phyloP scores from a whole-genome alignment of 2,797 vertebrate species.

The Chaetodon trifasciatus region DNA sequence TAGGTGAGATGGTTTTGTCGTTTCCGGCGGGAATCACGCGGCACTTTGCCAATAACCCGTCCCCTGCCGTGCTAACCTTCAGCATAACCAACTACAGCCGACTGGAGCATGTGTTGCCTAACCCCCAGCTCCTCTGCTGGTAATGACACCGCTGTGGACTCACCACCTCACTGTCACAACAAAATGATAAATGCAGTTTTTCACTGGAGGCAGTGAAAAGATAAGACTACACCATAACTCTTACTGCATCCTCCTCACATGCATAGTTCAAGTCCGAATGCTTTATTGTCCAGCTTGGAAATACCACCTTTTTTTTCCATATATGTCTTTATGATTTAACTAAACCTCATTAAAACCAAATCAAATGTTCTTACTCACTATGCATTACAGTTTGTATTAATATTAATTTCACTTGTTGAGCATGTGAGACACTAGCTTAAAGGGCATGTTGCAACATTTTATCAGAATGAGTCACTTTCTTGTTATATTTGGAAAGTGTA shows the following conservation, averaged over 20 bases:
- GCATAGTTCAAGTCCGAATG: background rate
- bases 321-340: constrained; percentile 27
- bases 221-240: background rate
- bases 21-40: constrained; percentile 98
- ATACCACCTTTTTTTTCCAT: background rate
- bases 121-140: constrained; percentile 99
- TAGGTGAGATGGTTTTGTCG: constrained; percentile 98
- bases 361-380: constrained; percentile 6
- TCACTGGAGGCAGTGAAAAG: background rate
- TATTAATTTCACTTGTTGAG: background rate
- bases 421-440: constrained; percentile 5
- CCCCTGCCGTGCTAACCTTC: constrained; percentile 95
- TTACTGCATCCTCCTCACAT: background rate
- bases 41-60: constrained; percentile 97
- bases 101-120: constrained; percentile 99
- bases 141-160: constrained; percentile 81
- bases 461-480: constrained; percentile 4
- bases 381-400: constrained; percentile 8
- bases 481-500: background rate
- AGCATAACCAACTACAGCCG: constrained; percentile 97
- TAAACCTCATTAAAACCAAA: constrained; percentile 28
- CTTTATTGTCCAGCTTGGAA: constrained; percentile 18
- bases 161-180: constrained; percentile 33
- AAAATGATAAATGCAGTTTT: background rate
- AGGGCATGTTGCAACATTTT: constrained; percentile 6